A percentile compares a stretch with the other conserved stretches of the same genome.
Conservation (phyloP, 2,888 invertebrate genomes). For the Candidula unifasciata region DNA sequence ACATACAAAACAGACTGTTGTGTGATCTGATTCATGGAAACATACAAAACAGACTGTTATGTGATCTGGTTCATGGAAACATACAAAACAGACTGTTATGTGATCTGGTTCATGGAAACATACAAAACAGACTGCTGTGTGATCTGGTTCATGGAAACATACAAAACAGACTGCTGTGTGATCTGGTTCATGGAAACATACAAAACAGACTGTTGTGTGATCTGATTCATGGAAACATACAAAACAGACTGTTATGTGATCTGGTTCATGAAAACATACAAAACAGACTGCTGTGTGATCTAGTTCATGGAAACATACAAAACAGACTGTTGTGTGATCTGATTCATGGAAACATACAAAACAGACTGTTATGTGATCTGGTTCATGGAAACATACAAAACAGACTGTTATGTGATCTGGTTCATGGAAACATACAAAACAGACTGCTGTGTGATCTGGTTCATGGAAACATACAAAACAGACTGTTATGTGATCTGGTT, state of each 20-base stretch:
- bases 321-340: neutral
- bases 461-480: neutral
- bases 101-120: conserved; percentile 53
- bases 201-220: neutral
- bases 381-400: too few species aligned
- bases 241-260: too few species aligned
- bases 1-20: neutral
- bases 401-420: conserved; percentile 65
- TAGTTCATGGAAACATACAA: conserved; percentile 24
- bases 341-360: neutral
- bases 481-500: too few species aligned
- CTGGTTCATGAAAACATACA: too few species aligned
- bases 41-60: too few species aligned
- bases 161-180: conserved; percentile 62
- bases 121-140: neutral
- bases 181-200: conserved; percentile 48
- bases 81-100: conserved; percentile 61
- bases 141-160: neutral
- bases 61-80: too few species aligned
- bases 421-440: neutral
- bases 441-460: neutral
- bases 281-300: conserved; percentile 64
- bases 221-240: neutral
- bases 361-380: too few species aligned
- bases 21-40: neutral